Base-by-base conservation (phyloP, 2,888 invertebrate species). In the Drosophila mettleri region DNA sequence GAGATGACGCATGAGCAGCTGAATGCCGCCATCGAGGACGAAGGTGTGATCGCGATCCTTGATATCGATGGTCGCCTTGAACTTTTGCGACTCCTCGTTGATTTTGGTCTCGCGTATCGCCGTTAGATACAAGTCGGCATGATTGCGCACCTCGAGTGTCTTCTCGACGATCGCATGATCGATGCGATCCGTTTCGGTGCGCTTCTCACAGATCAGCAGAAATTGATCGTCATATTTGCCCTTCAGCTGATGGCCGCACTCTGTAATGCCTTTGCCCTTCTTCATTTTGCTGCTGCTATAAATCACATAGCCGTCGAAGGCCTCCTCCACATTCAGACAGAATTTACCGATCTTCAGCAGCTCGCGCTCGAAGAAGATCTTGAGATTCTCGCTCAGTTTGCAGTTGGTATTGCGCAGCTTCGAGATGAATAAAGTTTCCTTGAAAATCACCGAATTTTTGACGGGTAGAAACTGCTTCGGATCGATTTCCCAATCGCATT, bases 231-330 rank as follows among this genome's bases (percentile, higher is more conserved):
- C 85, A 53, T 90, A 90, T 64, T 91, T 90, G 14, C 90, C 90
- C 55, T 77, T 80, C 6, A 89, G 62, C 58, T 83, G 81, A 36
- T 90, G 91, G 0, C 90, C 90, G 39, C 88, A 88, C 43, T 74
- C 69, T 7, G 64, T 61, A 16, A 86, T 69, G 5, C 78, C 76
- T 9, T 78, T 82, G 10, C 74, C 80, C 53, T 91, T 91, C 36
- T 74, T 60, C 88, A 90, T 88, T n/a, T 84, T 73, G 67, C 91
- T 90, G 69, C 78, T 84, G 58, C 83, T 89, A 52, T 62, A 88
- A 29, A 91, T 81, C 8, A 90, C 90, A 54, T 88, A 91, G 0
- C 91, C 91, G 54, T 91, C 91, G 43, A 69, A 90, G 33, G 90
- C 74, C 57, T 90, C 90, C 59, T 91, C 90, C 7, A 90, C 83